phyloP scores from a whole-genome alignment of 2,888 invertebrate species.

The Xestia sexstrigata region DNA sequence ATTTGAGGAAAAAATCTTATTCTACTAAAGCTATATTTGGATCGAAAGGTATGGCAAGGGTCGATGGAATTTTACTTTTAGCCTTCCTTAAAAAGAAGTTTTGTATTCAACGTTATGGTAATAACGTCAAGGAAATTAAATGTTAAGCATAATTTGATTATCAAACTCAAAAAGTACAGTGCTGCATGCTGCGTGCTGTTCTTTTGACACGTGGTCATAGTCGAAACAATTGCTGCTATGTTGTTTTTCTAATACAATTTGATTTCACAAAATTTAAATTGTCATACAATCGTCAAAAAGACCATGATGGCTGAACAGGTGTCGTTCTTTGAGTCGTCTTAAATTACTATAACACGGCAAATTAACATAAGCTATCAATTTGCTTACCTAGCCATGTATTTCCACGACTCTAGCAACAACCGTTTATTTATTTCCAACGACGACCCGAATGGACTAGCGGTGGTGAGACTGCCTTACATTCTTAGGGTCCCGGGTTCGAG shows the following conservation, averaged over 20 bases:
- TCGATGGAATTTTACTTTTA: not conserved
- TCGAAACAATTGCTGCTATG: not conserved
- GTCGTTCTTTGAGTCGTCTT: not conserved
- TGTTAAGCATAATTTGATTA: not conserved
- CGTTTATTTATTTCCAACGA: conserved; percentile 40
- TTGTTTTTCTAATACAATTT: not conserved
- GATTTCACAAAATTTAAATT: not conserved
- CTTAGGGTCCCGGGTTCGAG: no score
- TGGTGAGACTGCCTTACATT: no score
- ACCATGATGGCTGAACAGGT: not conserved
- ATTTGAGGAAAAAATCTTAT: conserved; percentile 91
- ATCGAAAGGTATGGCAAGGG: conserved; percentile 59
- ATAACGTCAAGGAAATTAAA: not conserved
- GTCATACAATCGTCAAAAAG: not conserved
- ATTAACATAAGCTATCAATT: not conserved
- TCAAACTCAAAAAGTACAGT: not conserved
- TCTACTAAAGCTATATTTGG: conserved; percentile 91
- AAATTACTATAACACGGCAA: not conserved
- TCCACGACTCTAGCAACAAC: not conserved
- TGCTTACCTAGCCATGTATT: not conserved
- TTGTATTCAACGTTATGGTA: not conserved
- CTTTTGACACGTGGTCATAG: not conserved
- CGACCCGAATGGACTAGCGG: no score
- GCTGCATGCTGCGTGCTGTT: no score
- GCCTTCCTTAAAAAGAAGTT: not conserved